These are phyloP conservation scores for Panthera leo DNA, from an alignment of 2,113 vertebrate species.

Conservation along the genomic window DNA sequence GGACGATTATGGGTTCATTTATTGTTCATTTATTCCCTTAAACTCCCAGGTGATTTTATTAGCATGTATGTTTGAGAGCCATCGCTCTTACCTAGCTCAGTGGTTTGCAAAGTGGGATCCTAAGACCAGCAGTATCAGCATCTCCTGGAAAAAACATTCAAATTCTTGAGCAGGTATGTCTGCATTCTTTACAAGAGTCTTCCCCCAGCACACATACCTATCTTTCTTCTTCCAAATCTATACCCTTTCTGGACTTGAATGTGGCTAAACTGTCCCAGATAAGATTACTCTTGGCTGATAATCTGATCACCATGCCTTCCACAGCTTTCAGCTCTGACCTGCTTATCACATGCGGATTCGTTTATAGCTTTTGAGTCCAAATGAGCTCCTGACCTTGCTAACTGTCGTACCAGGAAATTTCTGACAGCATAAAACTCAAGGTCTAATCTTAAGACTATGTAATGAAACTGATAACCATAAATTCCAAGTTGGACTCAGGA, in stretches of 20 bases:
- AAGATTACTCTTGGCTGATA: slow-evolving; percentile 14
- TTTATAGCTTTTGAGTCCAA: slow-evolving; percentile 33
- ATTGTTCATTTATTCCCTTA: background rate
- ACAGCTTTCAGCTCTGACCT: slow-evolving; percentile 58
- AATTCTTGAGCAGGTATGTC: background rate
- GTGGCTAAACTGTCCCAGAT: slow-evolving; percentile 40
- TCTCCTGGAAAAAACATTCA: background rate
- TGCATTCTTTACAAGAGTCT: slow-evolving; percentile 46
- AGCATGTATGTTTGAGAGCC: background rate
- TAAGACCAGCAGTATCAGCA: background rate
- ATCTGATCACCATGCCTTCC: background rate
- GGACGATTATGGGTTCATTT: background rate
- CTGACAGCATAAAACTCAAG: slow-evolving; percentile 56
- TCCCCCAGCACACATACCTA: background rate
- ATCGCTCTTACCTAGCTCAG: background rate
- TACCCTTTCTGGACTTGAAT: background rate
- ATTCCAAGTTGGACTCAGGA: slow-evolving; percentile 38
- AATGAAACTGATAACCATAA: slow-evolving; percentile 65
- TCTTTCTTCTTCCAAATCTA: slow-evolving; percentile 53
- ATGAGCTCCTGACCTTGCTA: slow-evolving; percentile 71
- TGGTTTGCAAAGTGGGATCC: background rate
- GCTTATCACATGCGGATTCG: slow-evolving; percentile 48
- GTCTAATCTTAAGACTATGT: slow-evolving; percentile 9
- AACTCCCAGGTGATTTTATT: background rate
- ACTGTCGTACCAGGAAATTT: slow-evolving; percentile 9